These are phyloP conservation scores for Sinopyrophorus schimmeli DNA, from an alignment of 2,888 invertebrate genomes.

Conservation along the genomic window DNA sequence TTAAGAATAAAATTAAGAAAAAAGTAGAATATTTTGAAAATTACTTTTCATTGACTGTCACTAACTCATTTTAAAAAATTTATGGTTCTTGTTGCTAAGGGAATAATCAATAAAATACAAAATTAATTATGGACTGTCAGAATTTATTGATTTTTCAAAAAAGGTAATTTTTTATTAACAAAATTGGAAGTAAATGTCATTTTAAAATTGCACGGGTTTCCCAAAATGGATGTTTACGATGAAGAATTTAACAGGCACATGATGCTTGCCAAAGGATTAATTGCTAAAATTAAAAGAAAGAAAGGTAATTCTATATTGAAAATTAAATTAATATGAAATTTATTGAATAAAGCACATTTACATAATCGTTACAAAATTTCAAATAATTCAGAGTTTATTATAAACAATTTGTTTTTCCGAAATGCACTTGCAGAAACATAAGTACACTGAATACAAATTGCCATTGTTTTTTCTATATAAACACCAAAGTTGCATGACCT, in stretches of 20 bases:
- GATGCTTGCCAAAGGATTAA: conserved; percentile 55
- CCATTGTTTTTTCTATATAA: no score
- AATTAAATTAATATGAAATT: not conserved
- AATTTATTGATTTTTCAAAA: conserved; percentile 28
- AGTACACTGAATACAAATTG: no score
- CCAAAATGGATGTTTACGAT: conserved; percentile 52
- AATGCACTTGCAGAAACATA: no score
- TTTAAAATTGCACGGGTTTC: no score
- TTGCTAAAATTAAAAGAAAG: conserved; percentile 52
- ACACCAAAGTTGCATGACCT: no score
- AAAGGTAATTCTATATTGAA: conserved; percentile 40
- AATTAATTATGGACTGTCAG: conserved; percentile 27
- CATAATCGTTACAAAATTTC: no score
- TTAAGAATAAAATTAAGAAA: no score
- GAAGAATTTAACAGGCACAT: conserved; percentile 59
- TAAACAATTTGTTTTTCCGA: not conserved
- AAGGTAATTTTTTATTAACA: no score
- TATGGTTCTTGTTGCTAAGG: conserved; percentile 28
- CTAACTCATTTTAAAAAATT: conserved; percentile 14
- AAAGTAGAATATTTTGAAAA: no score
- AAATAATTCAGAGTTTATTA: no score
- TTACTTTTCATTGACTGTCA: no score
- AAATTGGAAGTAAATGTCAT: conserved; percentile 26
- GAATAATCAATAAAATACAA: conserved; percentile 31
- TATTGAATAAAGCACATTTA: no score